These are phyloP conservation scores for Hemibagrus guttatus DNA, from an alignment of 2,797 vertebrate genomes.

Conservation along the genomic window DNA sequence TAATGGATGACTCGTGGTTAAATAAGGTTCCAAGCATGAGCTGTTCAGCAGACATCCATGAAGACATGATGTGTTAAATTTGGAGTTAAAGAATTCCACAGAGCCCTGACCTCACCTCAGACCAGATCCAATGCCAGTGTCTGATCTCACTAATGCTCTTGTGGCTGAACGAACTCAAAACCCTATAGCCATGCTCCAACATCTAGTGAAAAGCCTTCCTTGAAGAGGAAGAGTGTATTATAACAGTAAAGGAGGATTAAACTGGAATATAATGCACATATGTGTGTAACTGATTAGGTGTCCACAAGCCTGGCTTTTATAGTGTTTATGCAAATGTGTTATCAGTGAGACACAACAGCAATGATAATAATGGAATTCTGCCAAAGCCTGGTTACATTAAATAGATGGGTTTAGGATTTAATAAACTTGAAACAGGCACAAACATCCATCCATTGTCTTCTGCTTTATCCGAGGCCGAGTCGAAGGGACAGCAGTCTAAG, in stretches of 20 bases:
- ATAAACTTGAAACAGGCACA: background rate
- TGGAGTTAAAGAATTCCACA: background rate
- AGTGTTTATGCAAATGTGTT: background rate
- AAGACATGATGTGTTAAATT: background rate
- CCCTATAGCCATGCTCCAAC: background rate
- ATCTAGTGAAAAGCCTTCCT: background rate
- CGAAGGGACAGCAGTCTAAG: too few relatives aligned
- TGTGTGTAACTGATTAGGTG: background rate
- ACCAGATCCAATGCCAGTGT: too few relatives aligned
- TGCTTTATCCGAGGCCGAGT: too few relatives aligned
- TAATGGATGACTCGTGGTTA: background rate
- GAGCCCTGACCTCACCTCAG: too few relatives aligned
- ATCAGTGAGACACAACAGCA: background rate
- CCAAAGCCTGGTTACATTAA: background rate
- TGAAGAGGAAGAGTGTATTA: background rate
- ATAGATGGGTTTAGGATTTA: background rate
- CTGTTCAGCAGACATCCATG: background rate
- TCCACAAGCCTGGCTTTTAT: background rate
- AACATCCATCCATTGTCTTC: too few relatives aligned
- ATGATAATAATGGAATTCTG: background rate
- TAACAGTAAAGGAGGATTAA: background rate
- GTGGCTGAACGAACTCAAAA: background rate
- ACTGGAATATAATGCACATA: background rate
- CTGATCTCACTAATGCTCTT: background rate
- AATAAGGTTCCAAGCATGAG: background rate